Percentiles rank a stretch among this genome's conserved stretches.
Evolutionary conservation across 1,140 invertebrate species (phyloP).

Genomic region (Helicorthomorpha holstii): DNA sequence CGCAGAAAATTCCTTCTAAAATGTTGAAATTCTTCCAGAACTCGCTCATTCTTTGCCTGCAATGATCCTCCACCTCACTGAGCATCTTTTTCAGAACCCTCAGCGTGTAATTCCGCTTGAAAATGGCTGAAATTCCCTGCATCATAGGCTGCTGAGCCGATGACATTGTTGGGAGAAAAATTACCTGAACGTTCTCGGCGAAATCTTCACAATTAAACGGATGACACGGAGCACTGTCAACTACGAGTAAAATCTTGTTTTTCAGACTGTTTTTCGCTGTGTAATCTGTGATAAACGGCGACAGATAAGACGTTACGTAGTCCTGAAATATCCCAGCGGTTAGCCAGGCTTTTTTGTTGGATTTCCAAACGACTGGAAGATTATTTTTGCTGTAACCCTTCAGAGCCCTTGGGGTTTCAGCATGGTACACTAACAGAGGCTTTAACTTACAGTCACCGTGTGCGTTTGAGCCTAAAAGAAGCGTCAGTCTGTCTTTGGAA

Average conservation of each 20-base stretch:
- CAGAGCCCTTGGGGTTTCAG: slow-evolving; percentile 10
- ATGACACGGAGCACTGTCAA: slow-evolving; percentile 15
- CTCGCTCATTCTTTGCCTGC: not conserved
- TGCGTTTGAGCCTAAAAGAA: slow-evolving; percentile 10
- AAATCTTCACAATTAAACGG: slow-evolving; percentile 8
- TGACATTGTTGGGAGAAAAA: slow-evolving; percentile 12
- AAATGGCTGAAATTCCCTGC: slow-evolving; percentile 10
- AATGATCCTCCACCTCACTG: not conserved
- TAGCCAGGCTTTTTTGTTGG: slow-evolving; percentile 10
- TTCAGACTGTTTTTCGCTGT: slow-evolving; percentile 9
- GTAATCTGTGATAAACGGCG: slow-evolving; percentile 9
- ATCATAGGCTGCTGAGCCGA: slow-evolving; percentile 13
- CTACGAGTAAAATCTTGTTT: slow-evolving; percentile 12
- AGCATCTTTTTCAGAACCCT: not conserved
- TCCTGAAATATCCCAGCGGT: slow-evolving; percentile 10
- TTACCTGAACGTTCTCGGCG: slow-evolving; percentile 8
- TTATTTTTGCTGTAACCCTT: slow-evolving; percentile 4
- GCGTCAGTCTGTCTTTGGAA: slow-evolving; percentile 11
- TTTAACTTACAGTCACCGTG: slow-evolving; percentile 11
- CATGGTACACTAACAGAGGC: slow-evolving; percentile 9
- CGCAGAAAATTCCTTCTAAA: not conserved
- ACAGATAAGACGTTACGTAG: slow-evolving; percentile 11
- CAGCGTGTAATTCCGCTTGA: not conserved
- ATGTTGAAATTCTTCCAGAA: not conserved
- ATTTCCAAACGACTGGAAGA: slow-evolving; percentile 10